Evolutionary conservation across 2,797 vertebrate genomes (phyloP).

Genomic region (Pseudopleuronectes americanus): DNA sequence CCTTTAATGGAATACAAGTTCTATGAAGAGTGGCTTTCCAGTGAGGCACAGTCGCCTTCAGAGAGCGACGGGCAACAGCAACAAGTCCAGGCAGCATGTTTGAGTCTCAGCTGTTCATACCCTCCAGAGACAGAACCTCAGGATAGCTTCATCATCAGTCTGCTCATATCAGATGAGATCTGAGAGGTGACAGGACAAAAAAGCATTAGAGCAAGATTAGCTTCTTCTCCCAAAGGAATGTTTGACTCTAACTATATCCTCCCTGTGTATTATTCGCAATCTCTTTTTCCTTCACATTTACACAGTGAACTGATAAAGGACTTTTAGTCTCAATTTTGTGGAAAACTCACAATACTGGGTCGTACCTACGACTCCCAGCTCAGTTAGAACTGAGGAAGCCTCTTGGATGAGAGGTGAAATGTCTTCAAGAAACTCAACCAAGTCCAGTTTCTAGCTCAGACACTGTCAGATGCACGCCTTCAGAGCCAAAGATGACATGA

Average conservation of each 20-base stretch:
- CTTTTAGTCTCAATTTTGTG: too few species aligned
- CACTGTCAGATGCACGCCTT: too few species aligned
- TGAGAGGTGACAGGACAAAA: conserved; percentile 26
- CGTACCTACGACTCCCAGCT: too few species aligned
- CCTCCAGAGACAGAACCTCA: conserved; percentile 24
- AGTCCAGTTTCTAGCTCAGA: too few species aligned
- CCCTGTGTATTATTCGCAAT: background rate
- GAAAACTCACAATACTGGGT: too few species aligned
- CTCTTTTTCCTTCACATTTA: too few species aligned
- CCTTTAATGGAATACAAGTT: conserved; percentile 15
- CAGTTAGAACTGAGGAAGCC: too few species aligned
- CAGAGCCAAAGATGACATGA: too few species aligned
- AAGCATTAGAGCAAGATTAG: background rate
- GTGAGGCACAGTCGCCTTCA: conserved; percentile 42
- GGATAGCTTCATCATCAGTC: conserved; percentile 36
- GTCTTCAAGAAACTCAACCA: too few species aligned
- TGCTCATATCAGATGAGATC: conserved; percentile 6
- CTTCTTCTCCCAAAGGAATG: background rate
- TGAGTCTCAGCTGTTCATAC: conserved; percentile 18
- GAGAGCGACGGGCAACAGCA: conserved; percentile 29
- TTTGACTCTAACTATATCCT: background rate
- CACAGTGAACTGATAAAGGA: background rate
- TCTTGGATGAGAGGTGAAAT: too few species aligned
- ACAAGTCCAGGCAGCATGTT: conserved; percentile 63
- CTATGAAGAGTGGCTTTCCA: conserved; percentile 42